A percentile compares a stretch with the other conserved stretches of the same genome.
phyloP scores from a whole-genome alignment of 2,113 vertebrate genomes.

The Cryptoleucopteryx plumbea region DNA sequence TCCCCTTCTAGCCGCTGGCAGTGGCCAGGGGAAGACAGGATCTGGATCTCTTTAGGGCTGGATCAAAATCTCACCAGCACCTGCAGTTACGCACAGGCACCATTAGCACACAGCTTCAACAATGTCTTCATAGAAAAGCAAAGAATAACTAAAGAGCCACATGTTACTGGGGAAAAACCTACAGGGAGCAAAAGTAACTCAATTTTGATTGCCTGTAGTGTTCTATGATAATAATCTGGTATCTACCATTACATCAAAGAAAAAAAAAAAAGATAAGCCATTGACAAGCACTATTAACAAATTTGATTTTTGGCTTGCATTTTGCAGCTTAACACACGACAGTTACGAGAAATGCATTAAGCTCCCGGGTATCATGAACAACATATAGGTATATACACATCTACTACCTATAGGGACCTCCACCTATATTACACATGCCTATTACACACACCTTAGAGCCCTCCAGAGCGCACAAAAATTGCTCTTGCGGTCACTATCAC shows the following conservation, averaged over 20 bases:
- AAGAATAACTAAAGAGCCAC: neutral
- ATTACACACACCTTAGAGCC: neutral
- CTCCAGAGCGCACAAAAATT: neutral
- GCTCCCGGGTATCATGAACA: neutral
- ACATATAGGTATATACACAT: neutral
- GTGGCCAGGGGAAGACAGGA: neutral
- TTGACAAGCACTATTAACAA: neutral
- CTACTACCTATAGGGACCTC: neutral
- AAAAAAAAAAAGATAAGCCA: neutral
- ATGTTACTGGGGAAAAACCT: neutral
- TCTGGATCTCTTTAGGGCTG: neutral
- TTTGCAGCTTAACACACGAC: neutral
- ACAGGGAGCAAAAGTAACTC: neutral
- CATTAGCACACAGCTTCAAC: neutral
- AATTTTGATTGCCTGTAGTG: neutral
- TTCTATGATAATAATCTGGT: neutral
- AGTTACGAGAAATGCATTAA: neutral
- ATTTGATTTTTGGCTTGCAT: neutral
- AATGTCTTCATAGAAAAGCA: neutral
- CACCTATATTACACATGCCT: neutral
- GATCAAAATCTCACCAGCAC: neutral
- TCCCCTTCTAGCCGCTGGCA: neutral
- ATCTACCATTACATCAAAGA: neutral
- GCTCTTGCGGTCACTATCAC: rapidly evolving
- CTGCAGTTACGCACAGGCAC: neutral